Conservation (phyloP, 2,888 invertebrate genomes). For the Epistrophe eligans region DNA sequence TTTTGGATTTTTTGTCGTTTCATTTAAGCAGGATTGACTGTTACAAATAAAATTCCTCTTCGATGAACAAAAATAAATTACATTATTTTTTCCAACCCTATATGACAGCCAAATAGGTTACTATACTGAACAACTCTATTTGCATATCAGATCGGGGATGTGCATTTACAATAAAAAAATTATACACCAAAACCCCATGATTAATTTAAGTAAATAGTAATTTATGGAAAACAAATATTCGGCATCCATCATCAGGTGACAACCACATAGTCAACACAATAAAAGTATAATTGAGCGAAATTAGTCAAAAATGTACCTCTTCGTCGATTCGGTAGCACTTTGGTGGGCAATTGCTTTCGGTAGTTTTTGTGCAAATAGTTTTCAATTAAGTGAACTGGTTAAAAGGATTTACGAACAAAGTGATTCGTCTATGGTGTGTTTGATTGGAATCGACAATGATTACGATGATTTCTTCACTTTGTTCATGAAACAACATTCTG, state of each 20-base stretch:
- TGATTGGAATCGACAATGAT: conserved; percentile 5
- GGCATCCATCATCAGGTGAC: neutral
- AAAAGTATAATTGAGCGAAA: conserved; percentile 17
- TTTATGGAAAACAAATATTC: neutral
- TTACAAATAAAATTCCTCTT: neutral
- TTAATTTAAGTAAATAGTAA: conserved; percentile 24
- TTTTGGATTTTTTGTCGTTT: too few species aligned
- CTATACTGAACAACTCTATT: neutral
- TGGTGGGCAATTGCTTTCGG: neutral
- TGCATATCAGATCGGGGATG: conserved; percentile 22
- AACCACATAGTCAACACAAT: neutral
- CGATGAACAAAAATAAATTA: neutral
- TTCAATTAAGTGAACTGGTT: conserved; percentile 4
- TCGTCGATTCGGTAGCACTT: conserved; percentile 10
- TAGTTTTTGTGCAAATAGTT: conserved; percentile 20
- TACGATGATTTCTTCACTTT: conserved; percentile 1
- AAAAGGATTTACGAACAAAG: conserved; percentile 24
- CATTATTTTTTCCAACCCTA: neutral
- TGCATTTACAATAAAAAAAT: conserved; percentile 9
- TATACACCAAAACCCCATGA: neutral
- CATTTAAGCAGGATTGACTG: too few species aligned
- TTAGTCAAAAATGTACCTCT: conserved; percentile 10
- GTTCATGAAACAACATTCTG: neutral
- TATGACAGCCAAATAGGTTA: neutral
- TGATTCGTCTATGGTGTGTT: conserved; percentile 18